Conservation (phyloP, 2,888 invertebrate species). For the Lasioglossum pauxillum region DNA sequence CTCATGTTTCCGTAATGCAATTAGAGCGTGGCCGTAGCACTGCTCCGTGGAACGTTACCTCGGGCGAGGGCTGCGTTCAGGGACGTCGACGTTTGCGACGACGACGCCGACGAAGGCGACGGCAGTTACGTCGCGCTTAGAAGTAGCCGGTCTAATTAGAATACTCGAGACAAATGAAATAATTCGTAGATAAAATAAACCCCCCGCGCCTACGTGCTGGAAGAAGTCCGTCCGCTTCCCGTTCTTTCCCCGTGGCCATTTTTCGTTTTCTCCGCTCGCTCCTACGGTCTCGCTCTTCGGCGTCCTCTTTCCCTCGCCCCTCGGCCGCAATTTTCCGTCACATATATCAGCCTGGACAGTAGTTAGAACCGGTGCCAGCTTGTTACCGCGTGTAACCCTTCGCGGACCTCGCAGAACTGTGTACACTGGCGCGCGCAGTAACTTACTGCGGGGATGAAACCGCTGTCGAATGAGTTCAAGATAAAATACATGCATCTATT, state of each 20-base stretch:
- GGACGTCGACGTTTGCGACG: conserved; percentile 45
- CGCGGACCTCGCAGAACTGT: conserved; percentile 59
- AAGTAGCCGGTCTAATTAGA: conserved; percentile 81
- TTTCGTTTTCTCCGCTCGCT: conserved; percentile 19
- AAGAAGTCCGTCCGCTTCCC: conserved; percentile 28
- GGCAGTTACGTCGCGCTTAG: conserved; percentile 66
- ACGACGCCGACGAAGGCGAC: conserved; percentile 2
- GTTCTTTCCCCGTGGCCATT: not conserved
- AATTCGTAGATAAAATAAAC: conserved; percentile 76
- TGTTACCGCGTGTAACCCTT: conserved; percentile 79
- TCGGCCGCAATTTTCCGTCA: conserved; percentile 84
- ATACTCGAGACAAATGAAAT: conserved; percentile 77
- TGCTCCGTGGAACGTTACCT: conserved; percentile 52
- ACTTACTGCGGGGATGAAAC: conserved; percentile 53
- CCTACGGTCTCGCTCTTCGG: conserved; percentile 34
- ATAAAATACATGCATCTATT: conserved; percentile 1
- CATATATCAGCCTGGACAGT: conserved; percentile 83
- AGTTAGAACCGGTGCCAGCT: conserved; percentile 84
- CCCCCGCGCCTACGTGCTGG: conserved; percentile 13
- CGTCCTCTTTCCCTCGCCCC: conserved; percentile 64
- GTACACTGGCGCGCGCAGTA: conserved; percentile 38
- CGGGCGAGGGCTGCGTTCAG: conserved; percentile 45
- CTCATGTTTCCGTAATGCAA: conserved; percentile 83
- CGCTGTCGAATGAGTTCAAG: conserved; percentile 46
- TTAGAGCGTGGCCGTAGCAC: conserved; percentile 79